Percentiles rank a stretch among this genome's conserved stretches.
Conservation (phyloP, 1,140 invertebrate genomes). For the Aradophagus sp. region DNA sequence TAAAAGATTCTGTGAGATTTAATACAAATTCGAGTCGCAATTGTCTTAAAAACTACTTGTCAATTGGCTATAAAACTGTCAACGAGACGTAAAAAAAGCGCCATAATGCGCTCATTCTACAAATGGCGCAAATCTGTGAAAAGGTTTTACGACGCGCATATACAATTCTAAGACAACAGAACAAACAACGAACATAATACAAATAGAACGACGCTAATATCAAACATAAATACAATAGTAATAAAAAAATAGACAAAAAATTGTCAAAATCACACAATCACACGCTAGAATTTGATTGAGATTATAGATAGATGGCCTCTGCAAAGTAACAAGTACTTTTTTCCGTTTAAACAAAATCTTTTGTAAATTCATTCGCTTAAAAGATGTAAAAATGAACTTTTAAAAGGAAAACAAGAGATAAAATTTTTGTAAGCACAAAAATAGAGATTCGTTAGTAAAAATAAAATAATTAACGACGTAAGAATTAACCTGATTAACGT, state of each 20-base stretch:
- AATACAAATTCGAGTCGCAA: conserved; percentile 34
- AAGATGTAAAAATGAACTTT: too few species aligned
- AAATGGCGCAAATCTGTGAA: conserved; percentile 34
- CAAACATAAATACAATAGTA: not conserved
- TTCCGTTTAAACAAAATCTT: too few species aligned
- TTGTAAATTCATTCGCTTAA: too few species aligned
- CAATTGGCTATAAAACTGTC: conserved; percentile 53
- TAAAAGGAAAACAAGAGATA: too few species aligned
- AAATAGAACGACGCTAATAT: conserved; percentile 3
- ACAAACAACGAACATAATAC: conserved; percentile 15
- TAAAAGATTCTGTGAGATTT: conserved; percentile 6
- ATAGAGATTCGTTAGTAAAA: not conserved
- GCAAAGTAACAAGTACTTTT: too few species aligned
- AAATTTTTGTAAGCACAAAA: too few species aligned
- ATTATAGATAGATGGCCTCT: too few species aligned
- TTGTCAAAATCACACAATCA: conserved; percentile 25
- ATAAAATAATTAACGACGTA: conserved; percentile 11
- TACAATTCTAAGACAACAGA: conserved; percentile 25
- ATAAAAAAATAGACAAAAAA: not conserved
- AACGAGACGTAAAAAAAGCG: conserved; percentile 47
- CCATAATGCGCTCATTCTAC: conserved; percentile 27
- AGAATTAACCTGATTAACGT: conserved; percentile 10
- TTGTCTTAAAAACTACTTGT: conserved; percentile 40
- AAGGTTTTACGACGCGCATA: conserved; percentile 21
- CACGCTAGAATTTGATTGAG: conserved; percentile 2